Percentiles rank a stretch among this genome's conserved stretches.
phyloP scores from a whole-genome alignment of 2,888 invertebrate genomes.

The Tupiocoris notatus region DNA sequence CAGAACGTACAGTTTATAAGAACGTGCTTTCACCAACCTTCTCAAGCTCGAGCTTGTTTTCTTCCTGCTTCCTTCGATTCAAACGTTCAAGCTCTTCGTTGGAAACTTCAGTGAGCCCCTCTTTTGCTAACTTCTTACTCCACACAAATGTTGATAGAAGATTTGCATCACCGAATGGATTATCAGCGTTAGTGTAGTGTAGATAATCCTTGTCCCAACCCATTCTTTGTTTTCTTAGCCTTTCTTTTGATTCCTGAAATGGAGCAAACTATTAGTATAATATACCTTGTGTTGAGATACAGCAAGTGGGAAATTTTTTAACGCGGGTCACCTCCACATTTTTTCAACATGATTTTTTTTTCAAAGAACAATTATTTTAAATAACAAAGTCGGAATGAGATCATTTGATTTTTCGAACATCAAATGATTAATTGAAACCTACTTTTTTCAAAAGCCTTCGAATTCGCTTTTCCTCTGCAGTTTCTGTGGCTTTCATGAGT shows the following conservation, averaged over 20 bases:
- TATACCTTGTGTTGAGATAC: too few species aligned
- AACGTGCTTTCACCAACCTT: conserved; percentile 62
- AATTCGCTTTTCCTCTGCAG: conserved; percentile 87
- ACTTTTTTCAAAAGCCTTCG: conserved; percentile 81
- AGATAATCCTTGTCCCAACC: conserved; percentile 97
- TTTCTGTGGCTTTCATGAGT: conserved; percentile 81
- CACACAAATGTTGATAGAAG: conserved; percentile 94
- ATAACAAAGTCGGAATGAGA: too few species aligned
- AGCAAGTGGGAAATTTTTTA: too few species aligned
- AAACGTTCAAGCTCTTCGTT: conserved; percentile 77
- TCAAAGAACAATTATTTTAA: too few species aligned
- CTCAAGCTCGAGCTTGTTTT: conserved; percentile 87
- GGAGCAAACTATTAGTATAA: too few species aligned
- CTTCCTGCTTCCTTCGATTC: conserved; percentile 83
- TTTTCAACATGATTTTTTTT: too few species aligned
- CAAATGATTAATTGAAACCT: too few species aligned
- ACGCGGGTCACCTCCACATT: too few species aligned
- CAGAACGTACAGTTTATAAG: too few species aligned
- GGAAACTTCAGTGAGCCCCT: conserved; percentile 77
- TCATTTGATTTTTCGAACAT: too few species aligned
- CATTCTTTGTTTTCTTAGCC: conserved; percentile 84
- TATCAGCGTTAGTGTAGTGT: conserved; percentile 96
- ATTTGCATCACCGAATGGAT: conserved; percentile 97
- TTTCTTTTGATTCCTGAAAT: conserved; percentile 79
- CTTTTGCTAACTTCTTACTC: conserved; percentile 92